These are phyloP conservation scores for Lucilia cuprina DNA, from an alignment of 1,140 invertebrate genomes.

Conservation along the genomic window DNA sequence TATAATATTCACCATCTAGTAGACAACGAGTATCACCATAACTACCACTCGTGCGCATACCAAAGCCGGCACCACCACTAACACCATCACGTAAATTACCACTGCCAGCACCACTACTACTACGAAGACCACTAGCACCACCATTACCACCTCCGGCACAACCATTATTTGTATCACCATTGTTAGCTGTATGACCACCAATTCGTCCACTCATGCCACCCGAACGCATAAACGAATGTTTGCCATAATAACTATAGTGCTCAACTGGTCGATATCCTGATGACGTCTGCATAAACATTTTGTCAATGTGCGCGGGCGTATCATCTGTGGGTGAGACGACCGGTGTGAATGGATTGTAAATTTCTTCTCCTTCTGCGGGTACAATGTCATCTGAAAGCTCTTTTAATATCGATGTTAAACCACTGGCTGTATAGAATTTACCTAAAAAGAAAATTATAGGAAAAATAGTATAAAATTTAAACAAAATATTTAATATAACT, in stretches of 20 bases:
- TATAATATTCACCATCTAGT: constrained; percentile 54
- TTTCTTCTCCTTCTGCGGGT: constrained; percentile 58
- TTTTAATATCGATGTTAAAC: constrained; percentile 59
- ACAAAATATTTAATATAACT: not conserved
- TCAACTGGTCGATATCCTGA: constrained; percentile 62
- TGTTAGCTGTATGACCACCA: constrained; percentile 32
- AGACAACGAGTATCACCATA: constrained; percentile 55
- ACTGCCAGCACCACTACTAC: constrained; percentile 23
- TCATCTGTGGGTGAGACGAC: constrained; percentile 62
- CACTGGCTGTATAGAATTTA: constrained; percentile 60
- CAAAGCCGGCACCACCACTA: constrained; percentile 38
- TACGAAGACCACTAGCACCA: not conserved
- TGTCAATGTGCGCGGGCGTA: constrained; percentile 60
- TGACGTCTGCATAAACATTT: constrained; percentile 63
- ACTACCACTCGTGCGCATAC: constrained; percentile 48
- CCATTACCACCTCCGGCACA: constrained; percentile 44
- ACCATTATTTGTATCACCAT: constrained; percentile 36
- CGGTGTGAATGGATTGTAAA: constrained; percentile 63
- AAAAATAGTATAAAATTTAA: not conserved
- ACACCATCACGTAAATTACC: constrained; percentile 12
- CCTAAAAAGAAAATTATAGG: constrained; percentile 42
- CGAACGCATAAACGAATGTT: constrained; percentile 56
- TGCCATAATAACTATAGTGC: constrained; percentile 55
- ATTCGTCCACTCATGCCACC: constrained; percentile 35
- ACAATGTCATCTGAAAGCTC: constrained; percentile 61